Evolutionary conservation across 2,888 invertebrate genomes (phyloP).

Genomic region (Nephrotoma appendiculata): DNA sequence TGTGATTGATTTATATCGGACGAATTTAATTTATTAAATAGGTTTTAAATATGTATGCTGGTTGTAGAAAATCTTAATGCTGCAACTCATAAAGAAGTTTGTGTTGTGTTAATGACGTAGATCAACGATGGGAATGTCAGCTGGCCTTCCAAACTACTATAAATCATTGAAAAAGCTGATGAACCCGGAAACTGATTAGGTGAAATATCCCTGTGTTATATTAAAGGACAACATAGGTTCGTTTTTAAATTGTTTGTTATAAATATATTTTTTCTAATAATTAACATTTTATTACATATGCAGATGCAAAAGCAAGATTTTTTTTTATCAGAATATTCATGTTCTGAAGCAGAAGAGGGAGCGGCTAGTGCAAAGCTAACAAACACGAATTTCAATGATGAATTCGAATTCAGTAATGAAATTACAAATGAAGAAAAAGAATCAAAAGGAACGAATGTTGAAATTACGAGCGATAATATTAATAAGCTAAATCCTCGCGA

Average conservation of each 20-base stretch:
- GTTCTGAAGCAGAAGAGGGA: neutral
- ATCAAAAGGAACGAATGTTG: too few relatives aligned
- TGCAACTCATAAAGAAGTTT: neutral
- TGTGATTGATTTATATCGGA: too few relatives aligned
- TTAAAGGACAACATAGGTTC: too few relatives aligned
- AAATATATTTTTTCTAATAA: neutral
- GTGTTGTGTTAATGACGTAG: neutral
- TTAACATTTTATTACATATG: neutral
- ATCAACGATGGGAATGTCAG: neutral
- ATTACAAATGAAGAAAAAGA: too few relatives aligned
- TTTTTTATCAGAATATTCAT: neutral
- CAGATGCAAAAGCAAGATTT: neutral
- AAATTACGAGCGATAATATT: too few relatives aligned
- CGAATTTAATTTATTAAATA: too few relatives aligned
- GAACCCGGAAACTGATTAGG: neutral
- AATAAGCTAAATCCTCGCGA: too few relatives aligned
- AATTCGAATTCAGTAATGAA: neutral
- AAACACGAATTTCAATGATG: neutral
- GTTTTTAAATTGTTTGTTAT: neutral
- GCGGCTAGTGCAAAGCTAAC: neutral
- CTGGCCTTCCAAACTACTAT: neutral
- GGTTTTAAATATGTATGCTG: too few relatives aligned
- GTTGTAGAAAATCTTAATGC: neutral
- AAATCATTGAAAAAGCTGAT: neutral
- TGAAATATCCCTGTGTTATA: too few relatives aligned